Conservation (phyloP, 2,113 vertebrate species). For the Neotoma lepida region DNA sequence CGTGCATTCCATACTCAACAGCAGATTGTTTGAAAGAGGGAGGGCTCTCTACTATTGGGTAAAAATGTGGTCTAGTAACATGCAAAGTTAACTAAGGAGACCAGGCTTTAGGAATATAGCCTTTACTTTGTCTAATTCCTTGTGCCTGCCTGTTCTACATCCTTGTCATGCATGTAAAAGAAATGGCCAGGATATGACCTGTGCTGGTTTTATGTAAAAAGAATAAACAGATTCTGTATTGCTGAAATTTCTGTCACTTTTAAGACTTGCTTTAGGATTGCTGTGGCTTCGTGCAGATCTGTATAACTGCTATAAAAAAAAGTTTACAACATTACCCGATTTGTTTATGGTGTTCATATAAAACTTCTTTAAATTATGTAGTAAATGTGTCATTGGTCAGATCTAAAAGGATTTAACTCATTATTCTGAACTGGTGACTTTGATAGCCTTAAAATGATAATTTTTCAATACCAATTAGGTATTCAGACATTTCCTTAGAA, state of each 20-base stretch:
- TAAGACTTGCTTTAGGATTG: slow-evolving; percentile 6
- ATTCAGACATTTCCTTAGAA: slow-evolving; percentile 4
- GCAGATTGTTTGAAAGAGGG: slow-evolving; percentile 45
- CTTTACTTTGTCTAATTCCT: slow-evolving; percentile 50
- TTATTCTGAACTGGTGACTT: background rate
- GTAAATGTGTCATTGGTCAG: slow-evolving; percentile 34
- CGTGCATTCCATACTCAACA: slow-evolving; percentile 43
- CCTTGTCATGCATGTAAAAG: background rate
- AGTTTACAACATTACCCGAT: slow-evolving; percentile 27
- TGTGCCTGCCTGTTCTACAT: background rate
- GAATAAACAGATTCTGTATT: background rate
- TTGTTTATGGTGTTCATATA: background rate
- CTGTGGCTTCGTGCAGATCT: background rate
- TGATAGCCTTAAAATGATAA: background rate
- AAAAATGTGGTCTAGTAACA: slow-evolving; percentile 12
- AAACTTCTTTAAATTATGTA: slow-evolving; percentile 31
- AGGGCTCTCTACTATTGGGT: background rate
- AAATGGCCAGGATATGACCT: background rate
- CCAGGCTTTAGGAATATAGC: background rate
- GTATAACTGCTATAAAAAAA: slow-evolving; percentile 4
- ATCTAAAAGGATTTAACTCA: background rate
- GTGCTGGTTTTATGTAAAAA: slow-evolving; percentile 5
- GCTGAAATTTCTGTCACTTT: slow-evolving; percentile 9
- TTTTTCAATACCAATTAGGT: background rate
- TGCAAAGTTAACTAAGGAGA: background rate